Base-by-base conservation (phyloP, 2,113 vertebrate species). In the Bujurquina vittata region DNA sequence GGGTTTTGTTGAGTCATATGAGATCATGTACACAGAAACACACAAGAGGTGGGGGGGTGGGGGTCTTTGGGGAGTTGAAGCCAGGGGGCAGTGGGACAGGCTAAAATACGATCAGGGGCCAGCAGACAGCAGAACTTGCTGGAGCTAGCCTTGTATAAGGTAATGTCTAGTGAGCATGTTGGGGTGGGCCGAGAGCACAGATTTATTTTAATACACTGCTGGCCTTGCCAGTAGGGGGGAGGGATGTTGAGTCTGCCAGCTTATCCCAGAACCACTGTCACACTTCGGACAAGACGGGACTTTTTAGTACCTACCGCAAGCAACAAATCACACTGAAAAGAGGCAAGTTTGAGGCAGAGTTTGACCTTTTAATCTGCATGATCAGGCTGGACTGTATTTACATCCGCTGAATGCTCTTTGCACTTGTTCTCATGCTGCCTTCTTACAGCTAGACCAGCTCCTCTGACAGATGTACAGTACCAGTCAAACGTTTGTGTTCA, bases 1-100 rank as follows among this genome's bases (percentile, higher is more conserved):
- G 95, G 95, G 95, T 97, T 97, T 96, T 98, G 98, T 97, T 95
- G 97, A 98, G 97, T 99, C 98, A 99, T 98, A 96, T 97, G 97
- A 97, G 97, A 97, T 97, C 95, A 95, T 97, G 97, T 97, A 96
- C 96, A 97, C 96, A 97, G 96, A 96, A 94, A 96, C 94, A 94
- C 95, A 94, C 93, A 75, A 74, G 83, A 18, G 59, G 63, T 93
- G 95, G 84, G 88, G 78, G 84, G 59, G 57, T 69, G 55, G 62
- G 82, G 84, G 76, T 77, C 59, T 59, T 67, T 89, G 52, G 85
- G 81, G 84, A 86, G 83, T 77, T 80, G 59, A 81, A 81, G 87
- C 75, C 35, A 62, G 77, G 80, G 80, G 75, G 67, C 62, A 82
- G 56, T 78, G 88, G 91, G 87, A 77, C 35, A 79, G 95, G 67